Percentiles rank a stretch among this genome's conserved stretches.
Evolutionary conservation across 2,888 invertebrate genomes (phyloP).

Genomic region (Cephus sareptanus): DNA sequence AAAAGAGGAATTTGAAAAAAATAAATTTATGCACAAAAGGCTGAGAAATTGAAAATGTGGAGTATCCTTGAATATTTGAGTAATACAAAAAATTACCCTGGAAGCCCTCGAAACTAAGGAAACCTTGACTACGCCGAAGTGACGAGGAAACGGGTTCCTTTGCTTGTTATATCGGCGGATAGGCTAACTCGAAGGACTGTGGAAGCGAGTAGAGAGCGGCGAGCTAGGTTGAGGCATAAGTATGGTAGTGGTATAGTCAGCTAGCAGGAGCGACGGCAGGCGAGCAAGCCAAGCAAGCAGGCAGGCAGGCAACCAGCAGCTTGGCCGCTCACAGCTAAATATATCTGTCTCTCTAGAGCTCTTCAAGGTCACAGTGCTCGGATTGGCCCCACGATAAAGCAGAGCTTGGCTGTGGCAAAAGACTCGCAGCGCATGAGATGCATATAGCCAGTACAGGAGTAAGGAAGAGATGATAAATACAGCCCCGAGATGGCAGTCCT

Average conservation of each 20-base stretch:
- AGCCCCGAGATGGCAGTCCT: not conserved
- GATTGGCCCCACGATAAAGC: slow-evolving; percentile 49
- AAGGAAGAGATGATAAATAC: not conserved
- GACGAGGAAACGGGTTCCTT: not conserved
- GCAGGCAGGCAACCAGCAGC: slow-evolving; percentile 4
- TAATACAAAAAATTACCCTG: not conserved
- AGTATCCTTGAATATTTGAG: not conserved
- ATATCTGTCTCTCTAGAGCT: slow-evolving; percentile 47
- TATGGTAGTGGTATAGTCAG: not conserved
- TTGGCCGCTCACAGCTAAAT: slow-evolving; percentile 47
- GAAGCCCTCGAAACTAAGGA: not conserved
- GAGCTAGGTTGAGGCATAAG: not conserved
- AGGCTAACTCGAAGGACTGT: not conserved
- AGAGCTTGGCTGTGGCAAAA: slow-evolving; percentile 11
- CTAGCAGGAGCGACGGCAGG: slow-evolving; percentile 2
- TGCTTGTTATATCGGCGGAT: not conserved
- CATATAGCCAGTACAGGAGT: not conserved
- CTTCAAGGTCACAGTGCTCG: slow-evolving; percentile 51
- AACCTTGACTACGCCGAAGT: not conserved
- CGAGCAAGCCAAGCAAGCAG: not conserved
- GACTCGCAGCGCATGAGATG: not conserved
- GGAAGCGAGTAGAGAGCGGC: slow-evolving; percentile 1
- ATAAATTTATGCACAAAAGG: not conserved
- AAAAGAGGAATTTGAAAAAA: not conserved
- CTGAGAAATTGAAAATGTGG: not conserved